These are phyloP conservation scores for Rallus limicola DNA, from an alignment of 2,113 vertebrate genomes.

Conservation along the genomic window DNA sequence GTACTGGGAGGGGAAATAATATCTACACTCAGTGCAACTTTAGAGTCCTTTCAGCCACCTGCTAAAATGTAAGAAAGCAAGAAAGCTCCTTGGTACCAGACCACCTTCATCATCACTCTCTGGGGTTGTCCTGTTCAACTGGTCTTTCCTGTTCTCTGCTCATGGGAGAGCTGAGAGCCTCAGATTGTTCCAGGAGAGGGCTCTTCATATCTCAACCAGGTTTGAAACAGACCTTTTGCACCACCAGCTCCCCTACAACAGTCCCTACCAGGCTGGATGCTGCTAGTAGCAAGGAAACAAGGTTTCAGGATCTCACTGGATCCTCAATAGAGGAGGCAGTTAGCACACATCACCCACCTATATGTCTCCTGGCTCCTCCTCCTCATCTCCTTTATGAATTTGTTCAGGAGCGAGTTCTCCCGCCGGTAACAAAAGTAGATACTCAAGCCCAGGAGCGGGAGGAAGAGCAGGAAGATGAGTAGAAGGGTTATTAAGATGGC, in stretches of 20 bases:
- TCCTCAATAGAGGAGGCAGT: background rate
- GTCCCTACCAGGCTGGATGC: background rate
- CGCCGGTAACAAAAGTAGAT: conserved; percentile 83
- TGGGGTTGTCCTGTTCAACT: background rate
- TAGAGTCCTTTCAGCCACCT: background rate
- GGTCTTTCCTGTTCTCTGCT: background rate
- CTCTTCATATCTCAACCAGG: background rate
- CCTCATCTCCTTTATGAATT: conserved; percentile 75
- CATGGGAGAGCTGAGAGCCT: background rate
- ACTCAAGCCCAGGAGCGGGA: conserved; percentile 74
- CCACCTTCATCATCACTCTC: background rate
- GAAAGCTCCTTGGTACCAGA: background rate
- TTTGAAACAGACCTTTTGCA: background rate
- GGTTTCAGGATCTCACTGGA: accelerated
- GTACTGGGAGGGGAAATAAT: background rate
- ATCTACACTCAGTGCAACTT: background rate
- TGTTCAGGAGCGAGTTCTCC: conserved; percentile 76
- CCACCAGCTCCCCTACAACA: background rate
- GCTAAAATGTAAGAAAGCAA: background rate
- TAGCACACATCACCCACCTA: conserved; percentile 21
- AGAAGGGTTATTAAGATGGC: conserved; percentile 76
- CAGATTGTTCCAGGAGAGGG: background rate
- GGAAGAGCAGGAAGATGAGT: conserved; percentile 83
- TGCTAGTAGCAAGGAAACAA: background rate
- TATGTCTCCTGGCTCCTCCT: conserved; percentile 59